A percentile compares a stretch with the other conserved stretches of the same genome.
These are phyloP conservation scores for Phyto melanocephala DNA, from an alignment of 2,888 invertebrate genomes.

Conservation along the genomic window DNA sequence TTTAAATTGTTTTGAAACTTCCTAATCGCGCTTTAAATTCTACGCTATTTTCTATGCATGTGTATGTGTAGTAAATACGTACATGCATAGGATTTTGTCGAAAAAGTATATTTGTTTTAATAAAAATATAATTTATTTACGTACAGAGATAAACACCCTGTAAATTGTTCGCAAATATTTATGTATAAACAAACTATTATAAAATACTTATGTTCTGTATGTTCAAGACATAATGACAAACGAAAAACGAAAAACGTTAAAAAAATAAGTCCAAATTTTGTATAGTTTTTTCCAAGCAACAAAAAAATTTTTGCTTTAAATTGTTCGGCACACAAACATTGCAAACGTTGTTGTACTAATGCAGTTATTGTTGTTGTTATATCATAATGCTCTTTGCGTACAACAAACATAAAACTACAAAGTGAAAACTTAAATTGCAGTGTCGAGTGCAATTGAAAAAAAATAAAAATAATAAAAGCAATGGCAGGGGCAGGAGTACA, in stretches of 20 bases:
- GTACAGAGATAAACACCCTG: neutral
- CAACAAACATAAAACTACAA: conserved; percentile 1
- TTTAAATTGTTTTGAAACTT: too few species aligned
- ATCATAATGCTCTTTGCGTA: conserved; percentile 21
- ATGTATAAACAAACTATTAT: neutral
- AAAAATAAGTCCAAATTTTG: conserved; percentile 19
- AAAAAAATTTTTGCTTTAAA: conserved; percentile 28
- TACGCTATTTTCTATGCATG: too few species aligned
- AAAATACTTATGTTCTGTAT: conserved; percentile 8
- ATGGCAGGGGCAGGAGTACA: conserved; percentile 65
- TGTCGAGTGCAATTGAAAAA: conserved; percentile 61
- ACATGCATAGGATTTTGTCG: neutral
- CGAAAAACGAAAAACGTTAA: conserved; percentile 27
- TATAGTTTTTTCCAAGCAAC: conserved; percentile 17
- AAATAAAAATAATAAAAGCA: conserved; percentile 52
- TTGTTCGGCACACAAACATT: neutral
- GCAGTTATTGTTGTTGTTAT: conserved; percentile 2
- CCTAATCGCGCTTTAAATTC: too few species aligned
- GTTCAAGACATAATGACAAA: conserved; percentile 20
- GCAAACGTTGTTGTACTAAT: conserved; percentile 2
- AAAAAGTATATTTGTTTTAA: neutral
- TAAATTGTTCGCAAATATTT: neutral
- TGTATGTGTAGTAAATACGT: too few species aligned
- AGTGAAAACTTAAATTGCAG: conserved; percentile 40
- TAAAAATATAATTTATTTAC: neutral